Base-by-base conservation (phyloP, 2,113 vertebrate species). In the Calyptommatus sinebrachiatus region DNA sequence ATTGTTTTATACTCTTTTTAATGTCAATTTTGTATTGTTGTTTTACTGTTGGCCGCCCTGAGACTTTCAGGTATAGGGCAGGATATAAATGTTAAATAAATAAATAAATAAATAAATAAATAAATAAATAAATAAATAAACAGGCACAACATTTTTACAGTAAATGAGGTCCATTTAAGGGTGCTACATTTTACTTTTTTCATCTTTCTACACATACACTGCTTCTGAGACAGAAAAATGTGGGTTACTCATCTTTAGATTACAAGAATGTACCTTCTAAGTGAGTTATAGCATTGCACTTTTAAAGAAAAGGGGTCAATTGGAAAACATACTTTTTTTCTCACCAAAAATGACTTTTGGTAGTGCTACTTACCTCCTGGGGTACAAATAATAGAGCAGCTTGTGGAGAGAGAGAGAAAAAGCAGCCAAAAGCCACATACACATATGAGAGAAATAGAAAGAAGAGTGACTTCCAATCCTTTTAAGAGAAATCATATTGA, bases 401-500 rank as follows among this genome's bases (percentile, higher is more conserved):
- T 84, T 78, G 48, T 10, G 10, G 20, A 60, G 76, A 22, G 61
- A 81, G 88, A 76, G 88, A 76, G 66, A 24, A 22, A 14, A 83
- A 22, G 29, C 18, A 28, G n/a, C 80, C 84, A 87, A 89, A 53
- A 0, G 8, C 28, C 12, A 7, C 9, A 26, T 35, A 66, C 0
- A 0, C 31, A 82, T 29, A 86, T 84, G 84, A 82, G 61, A 73
- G 28, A 86, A 84, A 85, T 18, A 57, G 14, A 57, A 5, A 18
- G 14, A 57, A 1, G 79, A 62, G 71, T 45, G 31, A 14, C 3
- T 4, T 4, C 71, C 67, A 65, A n/a, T 77, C 26, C 24, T 35
- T 35, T 2, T 67, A 66, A 61, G 11, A 35, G 31, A 79, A 76
- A 61, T 41, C 26, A 12, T 79, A 61, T 63, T 46, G 29, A 26